Conservation (phyloP, 2,113 vertebrate genomes). For the Cricetomys ansorgei region DNA sequence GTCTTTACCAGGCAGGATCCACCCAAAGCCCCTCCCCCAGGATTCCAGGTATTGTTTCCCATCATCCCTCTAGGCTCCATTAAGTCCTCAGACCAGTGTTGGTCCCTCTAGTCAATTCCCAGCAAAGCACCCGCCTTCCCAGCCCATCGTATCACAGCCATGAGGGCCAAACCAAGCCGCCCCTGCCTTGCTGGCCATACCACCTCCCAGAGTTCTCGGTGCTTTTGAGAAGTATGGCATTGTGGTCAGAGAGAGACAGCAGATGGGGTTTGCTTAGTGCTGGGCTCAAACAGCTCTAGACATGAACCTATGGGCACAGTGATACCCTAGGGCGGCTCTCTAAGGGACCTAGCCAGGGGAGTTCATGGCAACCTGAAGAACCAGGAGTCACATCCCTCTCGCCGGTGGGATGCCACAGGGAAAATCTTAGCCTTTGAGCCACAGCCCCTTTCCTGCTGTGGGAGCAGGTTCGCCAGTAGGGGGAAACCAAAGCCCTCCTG, state of each 20-base stretch:
- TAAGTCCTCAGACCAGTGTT: neutral
- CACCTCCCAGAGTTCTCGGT: neutral
- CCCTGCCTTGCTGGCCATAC: neutral
- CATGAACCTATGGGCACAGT: fast-evolving
- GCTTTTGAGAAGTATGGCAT: no score
- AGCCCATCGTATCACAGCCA: neutral
- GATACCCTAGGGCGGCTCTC: neutral
- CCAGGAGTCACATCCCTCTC: neutral
- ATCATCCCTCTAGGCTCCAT: neutral
- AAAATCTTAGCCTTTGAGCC: neutral
- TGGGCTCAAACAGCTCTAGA: neutral
- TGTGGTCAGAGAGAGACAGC: neutral
- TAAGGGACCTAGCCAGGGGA: fast-evolving
- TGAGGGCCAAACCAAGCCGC: neutral
- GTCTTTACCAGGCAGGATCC: neutral
- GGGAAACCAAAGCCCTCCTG: fast-evolving
- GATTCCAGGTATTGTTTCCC: neutral
- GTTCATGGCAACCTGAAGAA: neutral
- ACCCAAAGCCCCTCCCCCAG: neutral
- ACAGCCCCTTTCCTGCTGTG: neutral
- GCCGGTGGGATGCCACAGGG: no score
- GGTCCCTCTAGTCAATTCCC: neutral
- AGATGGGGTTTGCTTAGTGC: neutral
- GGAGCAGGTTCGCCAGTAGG: neutral
- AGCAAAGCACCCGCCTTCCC: neutral